Percentiles rank a stretch among this genome's conserved stretches.
Conservation (phyloP, 2,113 vertebrate genomes). For the Mystacornis crossleyi region DNA sequence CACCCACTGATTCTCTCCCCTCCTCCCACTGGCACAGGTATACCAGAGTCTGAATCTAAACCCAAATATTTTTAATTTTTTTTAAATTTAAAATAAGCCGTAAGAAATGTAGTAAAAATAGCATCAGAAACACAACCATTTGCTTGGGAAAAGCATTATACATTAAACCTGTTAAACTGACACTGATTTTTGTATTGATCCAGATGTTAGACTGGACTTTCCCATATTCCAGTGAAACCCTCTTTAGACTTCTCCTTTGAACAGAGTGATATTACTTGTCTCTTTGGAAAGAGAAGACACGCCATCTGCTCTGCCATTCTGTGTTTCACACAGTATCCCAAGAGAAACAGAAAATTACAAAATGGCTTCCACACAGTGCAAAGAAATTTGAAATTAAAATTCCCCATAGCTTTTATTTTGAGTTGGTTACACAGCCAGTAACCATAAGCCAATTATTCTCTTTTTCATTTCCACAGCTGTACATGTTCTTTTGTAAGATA, state of each 20-base stretch:
- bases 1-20: neutral
- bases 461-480: neutral
- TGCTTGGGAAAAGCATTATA: neutral
- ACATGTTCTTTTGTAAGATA: neutral
- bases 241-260: neutral
- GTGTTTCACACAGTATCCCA: neutral
- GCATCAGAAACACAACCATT: neutral
- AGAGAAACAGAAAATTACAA: constrained; percentile 19
- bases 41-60: neutral
- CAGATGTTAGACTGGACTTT: neutral
- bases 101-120: neutral
- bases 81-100: neutral
- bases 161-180: neutral
- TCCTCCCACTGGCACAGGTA: neutral
- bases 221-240: neutral
- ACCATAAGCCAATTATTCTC: neutral
- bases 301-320: constrained; percentile 23
- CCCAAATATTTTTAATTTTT: no score
- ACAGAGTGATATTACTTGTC: neutral
- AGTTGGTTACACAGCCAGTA: neutral
- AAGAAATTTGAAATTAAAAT: constrained; percentile 5
- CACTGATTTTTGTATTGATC: neutral
- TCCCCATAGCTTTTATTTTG: neutral
- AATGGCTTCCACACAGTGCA: neutral
- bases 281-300: neutral